Evolutionary conservation across 2,797 vertebrate species (phyloP), one percentile per base, ranked within the genome.

Genomic region (Cirrhinus mrigala): DNA sequence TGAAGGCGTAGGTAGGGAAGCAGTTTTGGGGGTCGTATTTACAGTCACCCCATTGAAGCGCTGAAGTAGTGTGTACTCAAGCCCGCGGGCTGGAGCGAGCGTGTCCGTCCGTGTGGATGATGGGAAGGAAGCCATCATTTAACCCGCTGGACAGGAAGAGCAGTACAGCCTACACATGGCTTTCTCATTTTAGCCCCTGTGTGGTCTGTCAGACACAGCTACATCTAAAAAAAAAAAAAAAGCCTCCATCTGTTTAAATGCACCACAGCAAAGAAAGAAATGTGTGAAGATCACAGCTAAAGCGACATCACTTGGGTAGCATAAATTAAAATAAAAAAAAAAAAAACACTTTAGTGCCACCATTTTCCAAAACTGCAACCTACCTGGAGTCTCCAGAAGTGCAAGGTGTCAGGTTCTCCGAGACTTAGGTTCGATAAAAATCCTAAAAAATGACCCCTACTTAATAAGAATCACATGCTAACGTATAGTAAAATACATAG

Each of bases 111-210:
- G 52, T 27, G 58, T 79, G 60, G 29, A 76, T 70, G 75, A 82
- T 11, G 50, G 24, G 77, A 81, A 86, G 81, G 84, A 87, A 87
- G 50, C 70, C 62, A 78, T 83, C 33, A 79, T 85, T 89, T 86
- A 60, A 80, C 74, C 74, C n/a, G 22, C 50, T 62, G 69, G 60
- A 85, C 52, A 75, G 60, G 74, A 85, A 85, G 76, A 82, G 80
- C 29, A 16, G 64, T 74, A n/a, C 9, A 60, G 76, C 76, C 81
- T 71, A 86, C 87, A 88, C 75, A 29, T 83, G 84, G 81, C 54
- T 86, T 86, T 86, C 75, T 86, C 84, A 27, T 88, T 83, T 58
- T 12, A 66, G 52, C 80, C n/a, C 16, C 83, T 85, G 83, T 87
- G 83, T 82, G 79, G 79, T 85, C 68, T 54, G 80, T 22, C 74